Evolutionary conservation across 2,113 vertebrate genomes (phyloP).

Genomic region (Mustela nigripes): DNA sequence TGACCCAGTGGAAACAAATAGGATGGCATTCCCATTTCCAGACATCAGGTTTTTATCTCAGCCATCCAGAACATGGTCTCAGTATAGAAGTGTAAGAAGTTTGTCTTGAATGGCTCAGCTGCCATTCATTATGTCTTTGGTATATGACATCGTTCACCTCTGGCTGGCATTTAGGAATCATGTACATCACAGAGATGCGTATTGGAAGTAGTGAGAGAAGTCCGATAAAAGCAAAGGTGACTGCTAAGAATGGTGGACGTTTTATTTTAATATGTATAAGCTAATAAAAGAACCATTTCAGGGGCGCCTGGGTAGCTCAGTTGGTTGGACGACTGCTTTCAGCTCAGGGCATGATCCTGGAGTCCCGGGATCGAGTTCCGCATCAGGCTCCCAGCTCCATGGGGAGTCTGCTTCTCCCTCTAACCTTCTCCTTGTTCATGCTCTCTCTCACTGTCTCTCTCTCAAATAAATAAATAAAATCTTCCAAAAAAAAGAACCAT

Average conservation of each 20-base stretch:
- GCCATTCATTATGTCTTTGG: neutral
- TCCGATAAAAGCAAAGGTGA: neutral
- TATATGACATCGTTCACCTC: neutral
- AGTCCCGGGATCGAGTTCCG: too few relatives aligned
- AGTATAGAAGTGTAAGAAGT: neutral
- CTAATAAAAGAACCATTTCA: neutral
- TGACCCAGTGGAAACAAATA: neutral
- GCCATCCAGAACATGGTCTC: neutral
- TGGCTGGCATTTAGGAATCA: neutral
- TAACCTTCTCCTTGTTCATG: too few relatives aligned
- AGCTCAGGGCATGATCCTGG: too few relatives aligned
- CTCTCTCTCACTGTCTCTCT: too few relatives aligned
- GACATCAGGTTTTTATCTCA: neutral
- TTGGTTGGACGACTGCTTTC: too few relatives aligned
- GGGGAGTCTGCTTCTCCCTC: too few relatives aligned
- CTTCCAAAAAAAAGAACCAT: neutral
- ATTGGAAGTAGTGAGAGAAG: neutral
- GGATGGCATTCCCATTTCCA: neutral
- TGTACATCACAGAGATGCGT: neutral
- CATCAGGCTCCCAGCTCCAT: too few relatives aligned
- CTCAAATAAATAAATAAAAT: too few relatives aligned
- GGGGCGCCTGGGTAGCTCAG: too few relatives aligned
- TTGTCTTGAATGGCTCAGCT: neutral
- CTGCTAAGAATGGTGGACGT: neutral
- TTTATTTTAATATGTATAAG: neutral